phyloP scores from a whole-genome alignment of 2,888 invertebrate genomes.

The Drosophila paramelanica region DNA sequence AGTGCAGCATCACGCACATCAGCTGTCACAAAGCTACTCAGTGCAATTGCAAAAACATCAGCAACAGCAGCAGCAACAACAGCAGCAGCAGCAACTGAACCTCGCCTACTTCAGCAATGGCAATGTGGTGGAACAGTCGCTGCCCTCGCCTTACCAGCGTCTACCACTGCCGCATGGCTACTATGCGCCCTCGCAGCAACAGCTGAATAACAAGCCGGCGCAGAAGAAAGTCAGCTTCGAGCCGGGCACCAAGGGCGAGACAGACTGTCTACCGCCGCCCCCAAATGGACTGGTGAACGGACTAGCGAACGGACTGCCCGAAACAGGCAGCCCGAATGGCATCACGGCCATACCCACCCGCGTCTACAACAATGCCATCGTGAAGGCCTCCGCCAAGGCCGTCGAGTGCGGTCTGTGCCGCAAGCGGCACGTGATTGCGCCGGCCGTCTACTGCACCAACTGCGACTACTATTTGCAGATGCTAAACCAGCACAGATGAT shows the following conservation, averaged over 20 bases:
- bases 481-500: conserved; percentile 84
- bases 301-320: conserved; percentile 68
- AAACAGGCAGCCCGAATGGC: conserved; percentile 22
- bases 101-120: conserved; percentile 76
- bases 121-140: conserved; percentile 58
- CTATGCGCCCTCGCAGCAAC: conserved; percentile 40
- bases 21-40: conserved; percentile 77
- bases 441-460: conserved; percentile 94
- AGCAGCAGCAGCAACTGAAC: conserved; percentile 65
- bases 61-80: conserved; percentile 71
- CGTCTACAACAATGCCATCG: conserved; percentile 85
- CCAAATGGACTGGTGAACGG: conserved; percentile 15
- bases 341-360: conserved; percentile 85
- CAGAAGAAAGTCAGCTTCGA: conserved; percentile 91
- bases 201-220: conserved; percentile 85
- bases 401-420: conserved; percentile 94
- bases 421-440: conserved; percentile 92
- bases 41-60: conserved; percentile 75
- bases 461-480: conserved; percentile 96
- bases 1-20: conserved; percentile 51
- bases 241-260: conserved; percentile 89
- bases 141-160: conserved; percentile 87
- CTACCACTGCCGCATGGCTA: conserved; percentile 87
- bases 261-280: conserved; percentile 53
- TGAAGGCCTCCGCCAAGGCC: conserved; percentile 86